Base-by-base conservation (phyloP, 2,888 invertebrate genomes). In the Troglohyphantes excavatus region DNA sequence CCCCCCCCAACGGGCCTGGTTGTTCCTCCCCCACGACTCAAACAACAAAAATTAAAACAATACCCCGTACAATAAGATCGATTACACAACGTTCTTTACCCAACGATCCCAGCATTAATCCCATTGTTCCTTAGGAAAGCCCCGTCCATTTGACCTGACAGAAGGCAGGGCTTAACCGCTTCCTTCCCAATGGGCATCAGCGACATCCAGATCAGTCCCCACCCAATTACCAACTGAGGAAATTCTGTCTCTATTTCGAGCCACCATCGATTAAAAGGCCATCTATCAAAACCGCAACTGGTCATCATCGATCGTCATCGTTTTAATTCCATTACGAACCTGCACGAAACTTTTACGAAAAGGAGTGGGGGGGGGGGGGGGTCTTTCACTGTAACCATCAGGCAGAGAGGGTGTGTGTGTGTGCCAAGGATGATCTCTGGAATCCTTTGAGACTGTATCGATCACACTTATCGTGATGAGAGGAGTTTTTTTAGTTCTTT, bases 401-500 rank as follows among this genome's bases (percentile, higher is more conserved):
- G 75, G 29, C 13, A 46, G 17, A 72, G 33, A 46, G 81, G n/a
- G n/a, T n/a, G n/a, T n/a, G 81, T 68, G 81, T 79, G 79, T 13
- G 29, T 53, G 29, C 26, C 23, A 67, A 81, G 59, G 82, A 82
- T 82, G 81, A 73, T 88, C 72, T 68, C 19, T 13, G 68, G 70
- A 82, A 89, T 89, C 88, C 88, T 82, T 89, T 89, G 88, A 89
- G 88, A 89, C 82, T 75, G 29, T 65, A 82, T 82, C 88, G 88
- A 89, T 89, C 88, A 82, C 82, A 89, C 88, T 89, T 89, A 89
- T 82, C 88, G 43, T 82, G 88, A 89, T 89, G 88, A 89, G 70
- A 72, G 75, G 76, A 70, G 68, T 84, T 75, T 78, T 76, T 83
- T 72, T 59, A 21, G 27, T 70, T 73, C 73, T 85, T 83, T 76